These are phyloP conservation scores for Drymonia ruficornis DNA, from an alignment of 2,888 invertebrate species.

Conservation along the genomic window DNA sequence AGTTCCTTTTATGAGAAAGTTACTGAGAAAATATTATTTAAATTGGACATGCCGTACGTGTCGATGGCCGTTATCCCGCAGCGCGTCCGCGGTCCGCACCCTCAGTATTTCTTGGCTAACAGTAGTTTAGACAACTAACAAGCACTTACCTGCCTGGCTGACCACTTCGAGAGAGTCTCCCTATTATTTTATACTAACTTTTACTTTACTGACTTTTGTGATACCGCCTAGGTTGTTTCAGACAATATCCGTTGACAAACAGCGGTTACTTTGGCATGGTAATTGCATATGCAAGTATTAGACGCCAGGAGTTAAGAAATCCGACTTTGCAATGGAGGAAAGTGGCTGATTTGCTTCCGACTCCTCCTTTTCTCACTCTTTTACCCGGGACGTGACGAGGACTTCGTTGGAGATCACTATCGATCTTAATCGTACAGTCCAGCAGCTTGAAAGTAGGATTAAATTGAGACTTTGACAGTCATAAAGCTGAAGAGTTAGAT, in stretches of 20 bases:
- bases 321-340: too few relatives aligned
- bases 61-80: not conserved
- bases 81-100: slow-evolving; percentile 7
- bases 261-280: too few relatives aligned
- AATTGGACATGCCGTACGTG: not conserved
- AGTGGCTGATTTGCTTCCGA: too few relatives aligned
- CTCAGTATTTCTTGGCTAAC: slow-evolving; percentile 17
- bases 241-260: too few relatives aligned
- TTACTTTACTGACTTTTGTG: too few relatives aligned
- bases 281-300: too few relatives aligned
- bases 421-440: not conserved
- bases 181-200: not conserved
- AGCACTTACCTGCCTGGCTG: slow-evolving; percentile 29
- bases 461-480: not conserved
- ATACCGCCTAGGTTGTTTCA: too few relatives aligned
- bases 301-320: too few relatives aligned
- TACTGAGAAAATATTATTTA: not conserved
- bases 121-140: slow-evolving; percentile 35
- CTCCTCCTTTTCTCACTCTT: too few relatives aligned
- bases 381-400: too few relatives aligned
- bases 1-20: too few relatives aligned
- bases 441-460: not conserved
- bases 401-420: not conserved
- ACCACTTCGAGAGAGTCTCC: slow-evolving; percentile 23
- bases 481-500: not conserved